A percentile compares a stretch with the other conserved stretches of the same genome.
Conservation (phyloP, 2,113 vertebrate species). For the Pelecanus crispus region DNA sequence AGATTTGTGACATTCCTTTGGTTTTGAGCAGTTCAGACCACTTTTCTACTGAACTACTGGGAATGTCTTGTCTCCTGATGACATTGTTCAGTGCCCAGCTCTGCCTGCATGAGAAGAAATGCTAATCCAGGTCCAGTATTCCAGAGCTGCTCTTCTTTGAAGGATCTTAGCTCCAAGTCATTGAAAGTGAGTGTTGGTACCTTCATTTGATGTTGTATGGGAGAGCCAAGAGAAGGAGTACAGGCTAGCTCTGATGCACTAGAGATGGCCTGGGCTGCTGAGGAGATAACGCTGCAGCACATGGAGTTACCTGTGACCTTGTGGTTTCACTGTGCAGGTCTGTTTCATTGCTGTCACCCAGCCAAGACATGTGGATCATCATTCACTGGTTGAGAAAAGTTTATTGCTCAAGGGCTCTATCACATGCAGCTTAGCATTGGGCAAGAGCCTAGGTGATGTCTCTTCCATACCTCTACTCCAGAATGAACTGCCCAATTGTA, state of each 20-base stretch:
- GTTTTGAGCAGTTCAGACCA: not conserved
- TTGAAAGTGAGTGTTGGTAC: not conserved
- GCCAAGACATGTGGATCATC: not conserved
- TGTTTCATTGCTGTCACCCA: not conserved
- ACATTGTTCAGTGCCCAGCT: not conserved
- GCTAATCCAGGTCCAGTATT: not conserved
- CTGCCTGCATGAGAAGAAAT: not conserved
- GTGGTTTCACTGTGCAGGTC: not conserved
- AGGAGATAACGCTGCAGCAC: not conserved
- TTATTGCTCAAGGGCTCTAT: not conserved
- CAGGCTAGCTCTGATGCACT: not conserved
- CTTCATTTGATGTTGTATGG: not conserved
- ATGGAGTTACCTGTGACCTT: not conserved
- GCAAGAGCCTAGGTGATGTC: not conserved
- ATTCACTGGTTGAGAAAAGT: not conserved
- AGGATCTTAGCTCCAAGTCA: not conserved
- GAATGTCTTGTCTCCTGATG: not conserved
- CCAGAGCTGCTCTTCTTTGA: not conserved
- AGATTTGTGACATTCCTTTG: not conserved
- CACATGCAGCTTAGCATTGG: not conserved
- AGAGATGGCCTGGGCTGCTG: not conserved
- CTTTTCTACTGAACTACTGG: not conserved
- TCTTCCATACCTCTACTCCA: not conserved
- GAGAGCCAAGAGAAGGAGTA: not conserved
- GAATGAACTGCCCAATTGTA: accelerated